Evolutionary conservation across 2,113 vertebrate species (phyloP), one percentile per base, ranked within the genome.

Genomic region (Lophochroa leadbeateri): DNA sequence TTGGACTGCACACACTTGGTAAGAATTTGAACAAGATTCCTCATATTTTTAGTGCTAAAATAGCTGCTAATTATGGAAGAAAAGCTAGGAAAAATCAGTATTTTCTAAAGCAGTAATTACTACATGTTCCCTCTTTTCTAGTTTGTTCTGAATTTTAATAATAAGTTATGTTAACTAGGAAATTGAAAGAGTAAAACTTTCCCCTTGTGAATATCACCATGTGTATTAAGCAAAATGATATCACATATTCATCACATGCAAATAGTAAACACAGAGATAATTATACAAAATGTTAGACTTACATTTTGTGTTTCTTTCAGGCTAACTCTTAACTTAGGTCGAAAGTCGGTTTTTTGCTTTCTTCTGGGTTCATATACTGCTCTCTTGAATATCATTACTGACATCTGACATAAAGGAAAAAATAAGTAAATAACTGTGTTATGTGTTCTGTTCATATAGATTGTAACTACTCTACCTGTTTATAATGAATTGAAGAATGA

Each of bases 381-480:
- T 84, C 98, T 98, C 96, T 99, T 99, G 96, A 99, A 99, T 84
- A 99, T 97, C 99, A 99, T 98, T 79, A 98, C 96, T 43, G 98
- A 98, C 97, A 99, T 98, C 99, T 99, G 92, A 69, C 50, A 82
- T 86, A 95, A 89, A 77, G 31, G 37, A 94, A 63, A 74, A 85
- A 20, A 23, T 27, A 53, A 80, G 50, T 63, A 91, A 90, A 9
- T 28, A 76, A 82, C 9, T 43, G 35, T 46, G 21, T 37, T 68
- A 37, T 2, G 2, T 10, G 7, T 18, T 60, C 35, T 37, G 19
- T 41, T 81, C 77, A 21, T 21, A 79, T 33, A 90, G 31, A 21
- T 9, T 35, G 8, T 57, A 74, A 71, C 15, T 72, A 47, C n/a
- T 72, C 31, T 60, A 72, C 20, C 29, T 79, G 41, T 82, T 64